These are phyloP conservation scores for Acomys russatus DNA, from an alignment of 2,797 vertebrate species.

Conservation along the genomic window DNA sequence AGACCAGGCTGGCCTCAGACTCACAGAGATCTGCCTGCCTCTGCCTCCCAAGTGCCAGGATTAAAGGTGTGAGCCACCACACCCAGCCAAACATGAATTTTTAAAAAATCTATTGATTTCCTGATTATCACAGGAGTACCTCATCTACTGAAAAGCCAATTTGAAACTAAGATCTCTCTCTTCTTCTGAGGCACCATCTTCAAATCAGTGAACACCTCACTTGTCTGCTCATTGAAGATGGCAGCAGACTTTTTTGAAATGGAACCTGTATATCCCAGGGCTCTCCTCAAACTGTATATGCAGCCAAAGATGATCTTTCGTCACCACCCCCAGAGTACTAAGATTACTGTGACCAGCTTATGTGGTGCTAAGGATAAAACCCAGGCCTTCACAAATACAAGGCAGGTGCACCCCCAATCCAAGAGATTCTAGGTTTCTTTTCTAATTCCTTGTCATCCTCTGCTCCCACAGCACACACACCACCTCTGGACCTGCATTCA, in stretches of 20 bases:
- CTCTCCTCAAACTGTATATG: neutral
- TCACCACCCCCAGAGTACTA: neutral
- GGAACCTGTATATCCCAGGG: neutral
- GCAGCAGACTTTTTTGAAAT: neutral
- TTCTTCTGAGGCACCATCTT: neutral
- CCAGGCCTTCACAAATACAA: neutral
- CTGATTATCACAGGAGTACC: neutral
- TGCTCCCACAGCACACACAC: neutral
- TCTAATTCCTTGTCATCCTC: constrained; percentile 19
- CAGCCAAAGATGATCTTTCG: neutral
- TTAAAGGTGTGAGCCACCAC: too few relatives aligned
- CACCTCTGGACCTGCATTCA: neutral
- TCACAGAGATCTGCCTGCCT: too few relatives aligned
- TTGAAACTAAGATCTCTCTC: neutral
- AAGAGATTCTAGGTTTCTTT: constrained; percentile 37
- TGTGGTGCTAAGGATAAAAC: neutral
- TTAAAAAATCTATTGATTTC: neutral
- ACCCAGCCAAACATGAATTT: too few relatives aligned
- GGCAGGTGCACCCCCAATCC: neutral
- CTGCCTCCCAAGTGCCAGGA: too few relatives aligned
- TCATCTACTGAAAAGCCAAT: neutral
- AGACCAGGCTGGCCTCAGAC: too few relatives aligned
- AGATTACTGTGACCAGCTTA: neutral
- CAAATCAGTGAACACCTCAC: neutral
- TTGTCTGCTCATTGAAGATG: neutral